phyloP scores from a whole-genome alignment of 2,888 invertebrate genomes.

The Napeogenes inachia region DNA sequence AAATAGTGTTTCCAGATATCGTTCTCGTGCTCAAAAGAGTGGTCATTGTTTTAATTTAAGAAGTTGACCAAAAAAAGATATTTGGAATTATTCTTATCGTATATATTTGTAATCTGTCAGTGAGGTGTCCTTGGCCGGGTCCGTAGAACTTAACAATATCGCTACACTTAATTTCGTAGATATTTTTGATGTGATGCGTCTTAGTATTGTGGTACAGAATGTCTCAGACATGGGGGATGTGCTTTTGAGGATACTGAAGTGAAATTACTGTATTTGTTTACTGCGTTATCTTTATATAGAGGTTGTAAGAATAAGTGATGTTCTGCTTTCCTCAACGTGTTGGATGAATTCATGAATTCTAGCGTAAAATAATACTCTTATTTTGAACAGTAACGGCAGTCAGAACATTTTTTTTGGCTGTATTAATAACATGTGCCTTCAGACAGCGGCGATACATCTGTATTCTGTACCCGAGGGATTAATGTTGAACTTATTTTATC shows the following conservation, averaged over 20 bases:
- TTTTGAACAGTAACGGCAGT: neutral
- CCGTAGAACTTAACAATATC: neutral
- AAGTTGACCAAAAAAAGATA: neutral
- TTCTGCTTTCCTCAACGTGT: neutral
- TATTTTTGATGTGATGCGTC: neutral
- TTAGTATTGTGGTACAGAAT: neutral
- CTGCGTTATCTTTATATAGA: neutral
- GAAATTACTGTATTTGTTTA: neutral
- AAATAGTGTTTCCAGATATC: too few species aligned
- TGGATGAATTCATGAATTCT: neutral
- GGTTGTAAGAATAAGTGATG: slow-evolving; percentile 3
- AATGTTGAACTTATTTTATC: neutral
- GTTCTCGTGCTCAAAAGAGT: too few species aligned
- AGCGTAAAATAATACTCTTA: neutral
- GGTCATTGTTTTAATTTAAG: too few species aligned
- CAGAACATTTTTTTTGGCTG: neutral
- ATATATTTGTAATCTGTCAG: too few species aligned
- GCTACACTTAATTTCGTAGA: neutral
- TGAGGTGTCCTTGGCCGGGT: neutral
- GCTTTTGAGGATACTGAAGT: neutral
- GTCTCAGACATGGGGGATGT: neutral
- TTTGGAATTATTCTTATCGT: neutral
- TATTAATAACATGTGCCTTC: neutral
- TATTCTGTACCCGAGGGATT: slow-evolving; percentile 1
- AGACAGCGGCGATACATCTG: neutral